phyloP scores from a whole-genome alignment of 1,140 invertebrate genomes.

The Brachionus asplanchnoidis region DNA sequence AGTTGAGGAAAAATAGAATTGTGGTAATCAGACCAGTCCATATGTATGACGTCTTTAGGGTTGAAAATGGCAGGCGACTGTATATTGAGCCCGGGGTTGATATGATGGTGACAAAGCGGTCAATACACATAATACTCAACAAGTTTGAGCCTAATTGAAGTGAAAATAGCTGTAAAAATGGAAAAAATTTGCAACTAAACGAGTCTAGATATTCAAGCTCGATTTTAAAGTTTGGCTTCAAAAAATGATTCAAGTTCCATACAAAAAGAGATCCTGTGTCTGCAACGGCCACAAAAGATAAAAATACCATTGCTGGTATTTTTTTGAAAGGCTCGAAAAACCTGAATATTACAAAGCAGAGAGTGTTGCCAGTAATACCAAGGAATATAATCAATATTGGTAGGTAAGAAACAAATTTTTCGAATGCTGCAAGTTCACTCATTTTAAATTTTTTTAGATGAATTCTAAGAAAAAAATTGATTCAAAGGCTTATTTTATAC shows the following conservation, averaged over 20 bases:
- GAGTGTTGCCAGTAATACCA: background rate
- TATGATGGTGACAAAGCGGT: background rate
- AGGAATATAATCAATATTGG: background rate
- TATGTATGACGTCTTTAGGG: background rate
- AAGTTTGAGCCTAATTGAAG: background rate
- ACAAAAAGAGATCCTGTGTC: slow-evolving; percentile 17
- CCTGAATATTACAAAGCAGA: background rate
- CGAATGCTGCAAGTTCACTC: background rate
- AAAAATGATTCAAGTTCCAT: slow-evolving; percentile 30
- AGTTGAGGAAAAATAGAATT: background rate
- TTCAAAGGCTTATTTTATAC: background rate
- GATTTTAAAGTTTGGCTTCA: slow-evolving; percentile 25
- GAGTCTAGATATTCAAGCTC: background rate
- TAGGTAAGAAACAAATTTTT: slow-evolving; percentile 2
- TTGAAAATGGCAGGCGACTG: background rate
- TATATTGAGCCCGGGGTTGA: background rate
- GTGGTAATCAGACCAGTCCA: background rate
- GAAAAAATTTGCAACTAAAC: background rate
- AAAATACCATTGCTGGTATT: background rate
- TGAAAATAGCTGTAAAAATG: slow-evolving; percentile 3
- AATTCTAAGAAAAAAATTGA: background rate
- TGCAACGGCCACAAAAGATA: background rate
- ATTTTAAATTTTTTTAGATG: background rate
- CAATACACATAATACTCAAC: slow-evolving; percentile 3
- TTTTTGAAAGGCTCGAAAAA: background rate